A percentile compares a stretch with the other conserved stretches of the same genome.
These are phyloP conservation scores for Danaus chrysippus DNA, from an alignment of 2,888 invertebrate genomes.

Conservation along the genomic window DNA sequence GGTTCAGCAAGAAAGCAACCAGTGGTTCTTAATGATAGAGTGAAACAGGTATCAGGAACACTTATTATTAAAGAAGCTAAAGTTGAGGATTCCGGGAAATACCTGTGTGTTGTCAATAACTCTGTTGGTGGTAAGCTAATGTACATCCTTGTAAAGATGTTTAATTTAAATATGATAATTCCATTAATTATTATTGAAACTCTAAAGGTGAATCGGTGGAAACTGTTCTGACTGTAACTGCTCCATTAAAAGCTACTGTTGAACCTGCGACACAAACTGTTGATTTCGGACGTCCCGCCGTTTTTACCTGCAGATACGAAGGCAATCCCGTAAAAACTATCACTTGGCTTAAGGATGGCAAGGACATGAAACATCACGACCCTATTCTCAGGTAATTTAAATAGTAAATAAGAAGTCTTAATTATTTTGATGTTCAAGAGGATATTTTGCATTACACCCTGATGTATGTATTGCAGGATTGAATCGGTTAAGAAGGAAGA, in stretches of 20 bases:
- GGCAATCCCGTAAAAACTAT: conserved; percentile 95
- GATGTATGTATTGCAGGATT: conserved; percentile 76
- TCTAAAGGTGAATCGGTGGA: conserved; percentile 89
- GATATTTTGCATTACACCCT: not conserved
- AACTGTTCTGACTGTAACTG: conserved; percentile 94
- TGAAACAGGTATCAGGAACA: conserved; percentile 95
- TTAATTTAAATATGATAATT: no score
- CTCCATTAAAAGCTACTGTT: conserved; percentile 91
- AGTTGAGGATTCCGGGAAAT: conserved; percentile 96
- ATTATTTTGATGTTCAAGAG: no score
- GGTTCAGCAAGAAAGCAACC: conserved; percentile 91
- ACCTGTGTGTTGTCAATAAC: conserved; percentile 96
- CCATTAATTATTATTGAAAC: no score
- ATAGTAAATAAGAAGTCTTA: no score
- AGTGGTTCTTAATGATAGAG: conserved; percentile 92
- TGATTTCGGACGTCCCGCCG: conserved; percentile 95
- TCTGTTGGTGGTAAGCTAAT: conserved; percentile 85
- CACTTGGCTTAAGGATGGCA: conserved; percentile 95
- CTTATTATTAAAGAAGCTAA: conserved; percentile 94
- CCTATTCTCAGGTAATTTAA: conserved; percentile 80
- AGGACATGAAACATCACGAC: conserved; percentile 89
- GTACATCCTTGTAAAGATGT: not conserved
- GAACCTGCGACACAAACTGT: conserved; percentile 95
- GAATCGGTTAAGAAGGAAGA: conserved; percentile 95
- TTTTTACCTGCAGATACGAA: conserved; percentile 93